Evolutionary conservation across 2,113 vertebrate species (phyloP), one percentile per base, ranked within the genome.

Genomic region (Entomyzon cyanotis): DNA sequence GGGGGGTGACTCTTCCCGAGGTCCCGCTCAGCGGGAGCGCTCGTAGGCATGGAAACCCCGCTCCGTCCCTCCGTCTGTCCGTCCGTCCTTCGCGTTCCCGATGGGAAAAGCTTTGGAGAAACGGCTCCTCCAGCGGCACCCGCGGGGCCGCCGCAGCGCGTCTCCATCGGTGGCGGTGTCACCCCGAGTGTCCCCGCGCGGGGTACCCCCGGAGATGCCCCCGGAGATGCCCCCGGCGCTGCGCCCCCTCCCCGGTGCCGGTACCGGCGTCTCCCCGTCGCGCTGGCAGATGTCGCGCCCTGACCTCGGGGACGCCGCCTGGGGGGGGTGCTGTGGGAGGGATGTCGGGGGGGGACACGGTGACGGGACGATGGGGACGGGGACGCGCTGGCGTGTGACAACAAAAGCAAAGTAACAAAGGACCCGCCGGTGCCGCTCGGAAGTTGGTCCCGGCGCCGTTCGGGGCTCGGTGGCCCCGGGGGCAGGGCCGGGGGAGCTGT

Each of bases 331-430:
- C 37, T 53, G 68, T 33, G 84, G 67, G 55, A 5, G 64, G 50
- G 11, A 4, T 3, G 21, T 5, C 63, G 25, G 24, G 31, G 27
- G 27, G 58, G 41, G 12, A n/a, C 49, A 60, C 3, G 31, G 13
- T 58, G 91, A 77, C 11, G 59, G 88, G 87, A 85, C 28, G 65
- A 63, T 56, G 67, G 75, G 85, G 75, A 80, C 42, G 74, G 58
- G 75, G 88, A 90, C 83, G 70, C 44, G 49, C 80, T 9, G 30
- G 79, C 47, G 58, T 65, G 83, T 87, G 90, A 95, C 94, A 95
- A 92, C 92, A 91, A 92, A 93, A 95, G 87, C 93, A 95, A 93
- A 94, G 89, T 95, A 93, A 94, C 93, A 95, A 94, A 96, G 91
- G 90, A 58, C 25, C 67, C 22, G 59, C 77, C 42, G 58, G 42